Evolutionary conservation across 1,140 invertebrate genomes (phyloP).

Genomic region (Bombus ignitus): DNA sequence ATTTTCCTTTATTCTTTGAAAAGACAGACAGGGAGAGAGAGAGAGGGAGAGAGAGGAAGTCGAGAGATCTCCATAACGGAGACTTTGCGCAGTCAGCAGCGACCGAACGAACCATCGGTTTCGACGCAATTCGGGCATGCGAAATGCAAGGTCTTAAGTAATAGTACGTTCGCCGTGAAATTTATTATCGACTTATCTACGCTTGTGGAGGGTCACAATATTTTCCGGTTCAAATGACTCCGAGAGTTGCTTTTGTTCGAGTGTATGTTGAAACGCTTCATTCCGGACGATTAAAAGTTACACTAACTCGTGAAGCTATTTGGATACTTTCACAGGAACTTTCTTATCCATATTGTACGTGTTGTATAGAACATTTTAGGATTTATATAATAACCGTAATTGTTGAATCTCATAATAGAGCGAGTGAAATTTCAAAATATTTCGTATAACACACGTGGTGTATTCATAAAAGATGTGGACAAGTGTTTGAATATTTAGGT

Average conservation of each 20-base stretch:
- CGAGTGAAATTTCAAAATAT: background rate
- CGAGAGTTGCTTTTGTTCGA: background rate
- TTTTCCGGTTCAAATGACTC: background rate
- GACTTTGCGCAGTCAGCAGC: slow-evolving; percentile 61
- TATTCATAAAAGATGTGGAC: background rate
- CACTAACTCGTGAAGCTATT: background rate
- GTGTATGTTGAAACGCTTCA: background rate
- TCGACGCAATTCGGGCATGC: slow-evolving; percentile 30
- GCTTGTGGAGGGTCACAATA: slow-evolving; percentile 16
- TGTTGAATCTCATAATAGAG: too few species aligned
- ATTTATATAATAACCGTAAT: background rate
- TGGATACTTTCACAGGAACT: background rate
- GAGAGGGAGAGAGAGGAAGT: background rate
- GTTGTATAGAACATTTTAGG: background rate
- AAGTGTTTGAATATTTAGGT: background rate
- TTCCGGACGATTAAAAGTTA: background rate
- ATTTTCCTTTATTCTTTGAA: slow-evolving; percentile 47
- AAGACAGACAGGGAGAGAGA: background rate
- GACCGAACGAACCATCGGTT: too few species aligned
- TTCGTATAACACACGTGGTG: background rate
- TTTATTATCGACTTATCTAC: slow-evolving; percentile 48
- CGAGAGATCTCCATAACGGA: background rate
- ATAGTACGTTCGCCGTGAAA: slow-evolving; percentile 25
- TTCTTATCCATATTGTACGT: too few species aligned
- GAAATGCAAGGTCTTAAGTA: slow-evolving; percentile 44